phyloP scores from a whole-genome alignment of 2,888 invertebrate genomes.

The Axea sp. region DNA sequence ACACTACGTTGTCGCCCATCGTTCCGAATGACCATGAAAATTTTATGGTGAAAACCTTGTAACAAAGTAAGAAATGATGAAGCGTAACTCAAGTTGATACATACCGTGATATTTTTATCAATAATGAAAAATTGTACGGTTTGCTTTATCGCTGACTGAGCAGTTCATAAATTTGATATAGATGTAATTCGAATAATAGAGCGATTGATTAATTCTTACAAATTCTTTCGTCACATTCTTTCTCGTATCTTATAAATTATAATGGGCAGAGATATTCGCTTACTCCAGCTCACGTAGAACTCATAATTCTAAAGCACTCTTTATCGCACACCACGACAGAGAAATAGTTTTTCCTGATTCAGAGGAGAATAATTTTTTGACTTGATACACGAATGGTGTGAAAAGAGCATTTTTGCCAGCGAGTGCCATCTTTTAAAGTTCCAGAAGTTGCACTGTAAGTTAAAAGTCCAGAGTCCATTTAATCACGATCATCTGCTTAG shows the following conservation, averaged over 20 bases:
- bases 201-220: conserved; percentile 28
- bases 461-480: conserved; percentile 32
- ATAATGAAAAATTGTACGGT: too few species aligned
- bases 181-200: too few species aligned
- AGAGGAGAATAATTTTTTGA: conserved; percentile 41
- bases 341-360: conserved; percentile 51
- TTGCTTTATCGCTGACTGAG: too few species aligned
- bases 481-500: conserved; percentile 33
- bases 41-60: background rate
- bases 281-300: conserved; percentile 37
- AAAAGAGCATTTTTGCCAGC: conserved; percentile 36
- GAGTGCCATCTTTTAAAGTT: conserved; percentile 19
- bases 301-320: conserved; percentile 47
- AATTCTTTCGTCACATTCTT: conserved; percentile 36
- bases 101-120: too few species aligned
- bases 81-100: background rate
- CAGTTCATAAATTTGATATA: too few species aligned
- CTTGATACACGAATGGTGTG: conserved; percentile 25
- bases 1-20: background rate
- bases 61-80: background rate
- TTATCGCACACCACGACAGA: conserved; percentile 41
- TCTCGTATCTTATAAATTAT: conserved; percentile 39
- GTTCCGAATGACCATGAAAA: background rate
- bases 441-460: conserved; percentile 3
- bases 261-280: conserved; percentile 35